A percentile compares a stretch with the other conserved stretches of the same genome.
Evolutionary conservation across 1,140 invertebrate species (phyloP).

Genomic region (Trichonephila clavata): DNA sequence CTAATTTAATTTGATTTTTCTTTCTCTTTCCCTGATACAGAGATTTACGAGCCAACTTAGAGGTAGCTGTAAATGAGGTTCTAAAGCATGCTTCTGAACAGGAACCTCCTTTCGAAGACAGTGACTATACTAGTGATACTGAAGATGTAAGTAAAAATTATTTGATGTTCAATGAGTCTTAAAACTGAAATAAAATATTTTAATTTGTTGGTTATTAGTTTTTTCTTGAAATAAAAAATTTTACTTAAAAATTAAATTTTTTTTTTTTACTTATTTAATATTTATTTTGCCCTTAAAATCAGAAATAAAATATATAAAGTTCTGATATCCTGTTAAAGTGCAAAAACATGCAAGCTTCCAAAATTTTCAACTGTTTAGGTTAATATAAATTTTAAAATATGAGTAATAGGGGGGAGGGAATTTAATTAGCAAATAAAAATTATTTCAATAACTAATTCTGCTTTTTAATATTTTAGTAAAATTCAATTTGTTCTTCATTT

Average conservation of each 20-base stretch:
- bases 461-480: too few species aligned
- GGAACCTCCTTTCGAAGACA: slow-evolving; percentile 82
- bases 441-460: too few species aligned
- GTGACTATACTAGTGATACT: slow-evolving; percentile 85
- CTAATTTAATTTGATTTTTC: neutral
- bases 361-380: too few species aligned
- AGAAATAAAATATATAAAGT: neutral
- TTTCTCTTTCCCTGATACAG: slow-evolving; percentile 81
- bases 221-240: neutral
- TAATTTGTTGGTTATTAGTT: neutral
- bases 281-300: neutral
- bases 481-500: neutral
- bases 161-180: neutral
- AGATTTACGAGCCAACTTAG: slow-evolving; percentile 94
- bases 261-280: neutral
- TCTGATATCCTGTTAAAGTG: too few species aligned
- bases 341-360: too few species aligned
- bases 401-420: too few species aligned
- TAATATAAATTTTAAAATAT: too few species aligned
- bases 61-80: slow-evolving; percentile 92
- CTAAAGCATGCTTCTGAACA: slow-evolving; percentile 78
- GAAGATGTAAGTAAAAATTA: slow-evolving; percentile 81
- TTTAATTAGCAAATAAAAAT: too few species aligned
- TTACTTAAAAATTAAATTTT: neutral
- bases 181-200: neutral